Base-by-base conservation (phyloP, 1,140 invertebrate genomes). In the Drosophila rufa region DNA sequence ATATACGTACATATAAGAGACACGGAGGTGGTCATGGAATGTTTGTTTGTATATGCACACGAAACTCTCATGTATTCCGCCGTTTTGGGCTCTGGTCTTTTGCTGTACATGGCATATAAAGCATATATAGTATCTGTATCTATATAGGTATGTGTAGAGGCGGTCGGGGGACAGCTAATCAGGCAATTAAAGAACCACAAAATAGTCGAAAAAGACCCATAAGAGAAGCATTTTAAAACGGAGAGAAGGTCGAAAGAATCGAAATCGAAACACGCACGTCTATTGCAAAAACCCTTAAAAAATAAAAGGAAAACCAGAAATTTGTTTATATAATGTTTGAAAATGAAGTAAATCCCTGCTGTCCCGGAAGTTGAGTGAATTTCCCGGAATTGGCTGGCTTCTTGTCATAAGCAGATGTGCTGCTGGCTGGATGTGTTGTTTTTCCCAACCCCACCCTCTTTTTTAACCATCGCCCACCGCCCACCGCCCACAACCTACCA, bases 161-260 rank as follows among this genome's bases (percentile, higher is more conserved):
- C 45, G 30, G 30, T 15, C 30, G 38, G 53, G 22, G 67, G 70
- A 51, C 71, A 75, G 71, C 71, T 76, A 76, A 76, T 76, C 74
- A 76, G 74, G 60, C 74, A 76, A 76, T 76, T 76, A 76, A 66
- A 75, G 51, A 65, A 42, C 59, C 69, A 74, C 69, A 53, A 74
- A 74, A 73, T 60, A 74, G 47, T 40, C 36, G 51, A 75, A 57
- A 60, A 58, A 40, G 59, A 59, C 48, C 48, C 64, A 68, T 47
- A 61, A 75, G 42, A 50, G 43, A 69, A 75, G 22, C 56, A 33
- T 42, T 19, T 48, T 25, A 62, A 64, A 56, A 51, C 14, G 27
- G 19, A 60, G 43, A 19, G 17, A 40, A 22, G 33, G 33, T 38
- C 19, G 19, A 27, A 33, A 27, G 36, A 42, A 36, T 25, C 36